A percentile compares a stretch with the other conserved stretches of the same genome.
These are phyloP conservation scores for Acrobasis suavella DNA, from an alignment of 2,888 invertebrate genomes.

Conservation along the genomic window DNA sequence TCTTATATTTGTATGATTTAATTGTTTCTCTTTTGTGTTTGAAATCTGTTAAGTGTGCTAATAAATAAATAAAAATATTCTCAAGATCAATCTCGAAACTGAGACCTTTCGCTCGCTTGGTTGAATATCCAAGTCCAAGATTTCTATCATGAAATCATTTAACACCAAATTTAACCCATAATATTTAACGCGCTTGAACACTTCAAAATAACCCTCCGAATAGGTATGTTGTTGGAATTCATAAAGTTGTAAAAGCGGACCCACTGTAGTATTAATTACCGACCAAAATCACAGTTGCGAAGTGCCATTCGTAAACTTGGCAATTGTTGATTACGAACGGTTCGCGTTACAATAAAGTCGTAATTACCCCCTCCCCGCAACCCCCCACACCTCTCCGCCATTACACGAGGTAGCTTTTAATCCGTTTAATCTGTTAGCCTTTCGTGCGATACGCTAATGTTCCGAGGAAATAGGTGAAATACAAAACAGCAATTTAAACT, in stretches of 20 bases:
- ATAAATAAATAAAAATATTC: too few relatives aligned
- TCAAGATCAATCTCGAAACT: too few relatives aligned
- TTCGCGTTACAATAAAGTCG: conserved; percentile 23
- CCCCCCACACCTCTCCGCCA: not conserved
- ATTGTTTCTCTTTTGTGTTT: too few relatives aligned
- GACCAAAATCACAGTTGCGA: conserved; percentile 20
- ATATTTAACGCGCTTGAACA: too few relatives aligned
- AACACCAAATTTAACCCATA: too few relatives aligned
- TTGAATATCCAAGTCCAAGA: too few relatives aligned
- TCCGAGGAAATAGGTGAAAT: conserved; percentile 9
- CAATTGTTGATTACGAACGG: conserved; percentile 23
- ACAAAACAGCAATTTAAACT: conserved; percentile 24
- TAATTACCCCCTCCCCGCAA: conserved; percentile 17
- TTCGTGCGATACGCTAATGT: conserved; percentile 24
- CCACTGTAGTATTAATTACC: conserved; percentile 18
- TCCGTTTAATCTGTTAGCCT: conserved; percentile 26
- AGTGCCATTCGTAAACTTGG: conserved; percentile 23
- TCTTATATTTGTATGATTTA: too few relatives aligned
- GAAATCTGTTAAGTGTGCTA: too few relatives aligned
- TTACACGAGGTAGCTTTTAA: conserved; percentile 24
- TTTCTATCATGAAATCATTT: too few relatives aligned
- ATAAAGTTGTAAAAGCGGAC: conserved; percentile 1
- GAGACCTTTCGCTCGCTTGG: too few relatives aligned
- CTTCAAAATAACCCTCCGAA: not conserved
- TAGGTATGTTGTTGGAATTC: not conserved